Evolutionary conservation across 92 coral and sea anemone species (phyloP), one percentile per base, ranked within the genome.

Genomic region (Ricordea florida): DNA sequence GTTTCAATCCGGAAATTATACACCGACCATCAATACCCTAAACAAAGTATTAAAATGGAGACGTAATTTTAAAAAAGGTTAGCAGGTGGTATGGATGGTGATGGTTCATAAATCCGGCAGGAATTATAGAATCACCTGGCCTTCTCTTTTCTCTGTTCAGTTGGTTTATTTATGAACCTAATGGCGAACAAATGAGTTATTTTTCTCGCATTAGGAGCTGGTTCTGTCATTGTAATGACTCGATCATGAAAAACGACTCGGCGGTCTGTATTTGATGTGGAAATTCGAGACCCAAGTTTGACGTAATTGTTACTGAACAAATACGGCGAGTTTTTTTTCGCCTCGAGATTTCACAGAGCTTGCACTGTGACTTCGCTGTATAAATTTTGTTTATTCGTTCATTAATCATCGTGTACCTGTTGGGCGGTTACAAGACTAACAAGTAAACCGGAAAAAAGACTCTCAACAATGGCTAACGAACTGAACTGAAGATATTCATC

Each of bases 1-100:
- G 92, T 70, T 91, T 66, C 18, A 28, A 33, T 40, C 81, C 87
- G 93, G 93, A 85, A 91, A 87, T 85, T 82, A 82, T 79, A 91
- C 66, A 52, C 79, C 44, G 46, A 57, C 57, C 84, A 87, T 79
- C 92, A 86, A 74, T 78, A 79, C 47, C 42, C 35, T 45, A 63
- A 83, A 88, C 85, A 79, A 78, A 35, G 26, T 57, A n/a, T n/a
- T n/a, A n/a, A 84, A 80, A 90, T 81, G 76, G 82, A 66, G 49
- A 56, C 67, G 89, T 90, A 90, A 90, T 90, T 90, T 78, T 62
- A 83, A 72, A 51, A 48, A n/a, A 64, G 44, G 51, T 38, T 33
- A 52, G 96, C 96, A 90, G 96, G 96, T 90, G 96, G 41, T 73
- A 22, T 13, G n/a, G 64, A 15, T 35, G 29, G 92, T 59, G 96